phyloP scores from a whole-genome alignment of 2,797 vertebrate genomes.

The Girardinus metallicus region DNA sequence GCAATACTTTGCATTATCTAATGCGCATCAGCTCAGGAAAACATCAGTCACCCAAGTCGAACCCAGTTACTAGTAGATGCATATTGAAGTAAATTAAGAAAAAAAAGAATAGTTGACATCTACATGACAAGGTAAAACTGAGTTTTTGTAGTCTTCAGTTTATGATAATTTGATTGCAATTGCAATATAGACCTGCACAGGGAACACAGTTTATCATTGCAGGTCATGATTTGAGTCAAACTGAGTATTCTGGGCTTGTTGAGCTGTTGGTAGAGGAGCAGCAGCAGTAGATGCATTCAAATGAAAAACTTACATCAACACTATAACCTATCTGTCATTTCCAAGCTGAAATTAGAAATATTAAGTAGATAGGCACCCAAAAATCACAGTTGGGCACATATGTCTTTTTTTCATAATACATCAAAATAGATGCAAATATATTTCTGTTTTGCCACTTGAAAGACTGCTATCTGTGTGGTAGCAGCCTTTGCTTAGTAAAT shows the following conservation, averaged over 20 bases:
- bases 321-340: background rate
- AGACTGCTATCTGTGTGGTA: background rate
- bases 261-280: background rate
- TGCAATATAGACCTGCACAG: background rate
- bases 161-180: conserved; percentile 4
- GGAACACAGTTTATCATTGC: background rate
- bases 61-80: background rate
- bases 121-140: background rate
- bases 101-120: background rate
- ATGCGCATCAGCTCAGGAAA: conserved; percentile 5
- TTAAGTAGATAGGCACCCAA: background rate
- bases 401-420: background rate
- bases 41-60: background rate
- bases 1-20: conserved; percentile 9
- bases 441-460: background rate
- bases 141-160: background rate
- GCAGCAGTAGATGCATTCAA: background rate
- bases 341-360: background rate
- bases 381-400: background rate
- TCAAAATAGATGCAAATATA: background rate
- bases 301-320: background rate
- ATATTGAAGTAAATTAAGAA: background rate
- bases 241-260: background rate
- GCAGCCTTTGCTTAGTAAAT: background rate
- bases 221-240: background rate